Percentiles rank a stretch among this genome's conserved stretches.
Evolutionary conservation across 35 echinoderm and acorn worm species (phyloP).

Genomic region (Diadema setosum): DNA sequence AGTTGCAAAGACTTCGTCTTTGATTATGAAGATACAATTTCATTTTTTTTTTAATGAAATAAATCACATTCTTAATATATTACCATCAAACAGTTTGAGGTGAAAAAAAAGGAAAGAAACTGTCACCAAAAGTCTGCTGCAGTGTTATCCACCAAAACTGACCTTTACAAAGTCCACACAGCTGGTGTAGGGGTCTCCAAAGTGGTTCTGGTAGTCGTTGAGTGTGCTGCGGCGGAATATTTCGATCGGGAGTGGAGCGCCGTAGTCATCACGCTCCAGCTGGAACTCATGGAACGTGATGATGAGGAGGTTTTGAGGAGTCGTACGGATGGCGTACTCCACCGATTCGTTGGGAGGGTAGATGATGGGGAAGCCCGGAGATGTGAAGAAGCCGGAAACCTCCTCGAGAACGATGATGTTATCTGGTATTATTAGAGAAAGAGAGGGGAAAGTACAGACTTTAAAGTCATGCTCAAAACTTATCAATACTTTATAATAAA

Average conservation of each 20-base stretch:
- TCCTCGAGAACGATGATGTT: not conserved
- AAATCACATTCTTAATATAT: too few species aligned
- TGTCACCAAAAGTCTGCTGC: too few species aligned
- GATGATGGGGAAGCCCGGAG: conserved; percentile 1
- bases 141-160: too few species aligned
- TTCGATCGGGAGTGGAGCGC: not conserved
- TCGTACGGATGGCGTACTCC: conserved; percentile 30
- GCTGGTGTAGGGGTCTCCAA: not conserved
- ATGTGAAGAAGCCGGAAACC: not conserved
- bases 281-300: conserved; percentile 60
- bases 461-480: too few species aligned
- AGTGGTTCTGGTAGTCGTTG: not conserved
- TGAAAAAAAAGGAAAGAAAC: too few species aligned
- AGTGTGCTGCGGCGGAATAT: not conserved
- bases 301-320: conserved; percentile 11
- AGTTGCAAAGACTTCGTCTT: too few species aligned
- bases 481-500: too few species aligned
- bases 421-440: too few species aligned
- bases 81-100: too few species aligned
- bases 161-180: conserved; percentile 7
- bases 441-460: too few species aligned
- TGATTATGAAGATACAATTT: too few species aligned
- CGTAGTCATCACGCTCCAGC: conserved; percentile 32
- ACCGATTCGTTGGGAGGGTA: not conserved
- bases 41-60: too few species aligned